Conservation (phyloP, 2,113 vertebrate species). For the Pedionomus torquatus region DNA sequence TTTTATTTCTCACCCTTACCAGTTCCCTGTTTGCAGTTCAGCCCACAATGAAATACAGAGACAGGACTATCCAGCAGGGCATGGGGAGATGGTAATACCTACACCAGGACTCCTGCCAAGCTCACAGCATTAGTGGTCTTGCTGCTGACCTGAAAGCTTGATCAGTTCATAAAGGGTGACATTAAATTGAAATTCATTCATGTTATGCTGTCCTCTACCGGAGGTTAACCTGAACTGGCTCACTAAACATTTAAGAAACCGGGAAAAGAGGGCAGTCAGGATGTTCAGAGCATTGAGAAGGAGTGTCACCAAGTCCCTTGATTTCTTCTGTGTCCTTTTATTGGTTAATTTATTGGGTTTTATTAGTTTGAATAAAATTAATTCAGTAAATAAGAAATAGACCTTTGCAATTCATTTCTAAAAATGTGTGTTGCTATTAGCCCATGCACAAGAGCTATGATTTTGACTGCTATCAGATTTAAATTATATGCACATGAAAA, state of each 20-base stretch:
- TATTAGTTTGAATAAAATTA: neutral
- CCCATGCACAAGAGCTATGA: neutral
- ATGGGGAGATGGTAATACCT: neutral
- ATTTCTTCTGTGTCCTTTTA: neutral
- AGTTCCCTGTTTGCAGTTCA: neutral
- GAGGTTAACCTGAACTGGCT: neutral
- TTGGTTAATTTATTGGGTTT: neutral
- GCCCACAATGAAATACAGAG: neutral
- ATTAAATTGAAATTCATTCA: neutral
- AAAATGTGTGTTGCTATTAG: neutral
- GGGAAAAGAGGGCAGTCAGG: neutral
- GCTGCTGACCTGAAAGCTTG: neutral
- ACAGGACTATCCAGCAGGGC: no score
- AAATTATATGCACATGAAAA: neutral
- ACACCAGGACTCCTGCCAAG: neutral
- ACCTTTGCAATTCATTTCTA: neutral
- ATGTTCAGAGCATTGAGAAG: neutral
- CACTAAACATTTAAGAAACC: neutral
- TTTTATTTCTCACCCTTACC: neutral
- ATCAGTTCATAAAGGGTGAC: neutral
- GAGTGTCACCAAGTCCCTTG: neutral
- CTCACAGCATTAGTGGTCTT: neutral
- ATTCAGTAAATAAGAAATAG: neutral
- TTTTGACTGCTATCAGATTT: conserved; percentile 19
- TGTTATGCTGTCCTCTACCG: neutral